Evolutionary conservation across 1,140 invertebrate species (phyloP).

Genomic region (Sesamia nonagrioides): DNA sequence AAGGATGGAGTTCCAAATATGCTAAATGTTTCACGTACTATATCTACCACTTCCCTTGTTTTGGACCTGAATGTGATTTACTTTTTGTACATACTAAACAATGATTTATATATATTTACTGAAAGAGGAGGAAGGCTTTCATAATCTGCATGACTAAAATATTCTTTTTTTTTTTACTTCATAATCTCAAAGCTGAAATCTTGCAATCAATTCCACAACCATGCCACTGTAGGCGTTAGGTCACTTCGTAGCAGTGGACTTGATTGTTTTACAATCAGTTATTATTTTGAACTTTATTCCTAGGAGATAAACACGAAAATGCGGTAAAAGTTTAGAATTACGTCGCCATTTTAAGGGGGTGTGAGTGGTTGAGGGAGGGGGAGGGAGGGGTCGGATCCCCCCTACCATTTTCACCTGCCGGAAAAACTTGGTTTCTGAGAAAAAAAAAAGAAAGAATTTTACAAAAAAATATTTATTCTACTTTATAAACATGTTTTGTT

Average conservation of each 20-base stretch:
- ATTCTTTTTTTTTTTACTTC: constrained; percentile 56
- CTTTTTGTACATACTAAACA: neutral
- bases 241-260: constrained; percentile 63
- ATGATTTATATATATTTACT: too few relatives aligned
- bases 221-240: constrained; percentile 65
- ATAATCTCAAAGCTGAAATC: constrained; percentile 63
- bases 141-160: constrained; percentile 68
- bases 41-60: too few relatives aligned
- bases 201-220: constrained; percentile 71
- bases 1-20: constrained; percentile 28
- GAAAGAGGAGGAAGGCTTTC: too few relatives aligned
- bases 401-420: too few relatives aligned
- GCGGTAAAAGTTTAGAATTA: constrained; percentile 71
- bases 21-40: constrained; percentile 49
- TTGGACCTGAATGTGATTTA: too few relatives aligned
- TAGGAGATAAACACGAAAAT: constrained; percentile 53
- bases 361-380: too few relatives aligned
- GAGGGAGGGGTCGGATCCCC: too few relatives aligned
- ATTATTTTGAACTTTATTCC: constrained; percentile 44
- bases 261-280: constrained; percentile 49
- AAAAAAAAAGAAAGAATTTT: too few relatives aligned
- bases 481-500: too few relatives aligned
- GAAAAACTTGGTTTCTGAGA: too few relatives aligned
- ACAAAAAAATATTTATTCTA: too few relatives aligned
- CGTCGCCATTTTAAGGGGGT: too few relatives aligned